These are phyloP conservation scores for Macroramphosus scolopax DNA, from an alignment of 2,797 vertebrate genomes.

Conservation along the genomic window DNA sequence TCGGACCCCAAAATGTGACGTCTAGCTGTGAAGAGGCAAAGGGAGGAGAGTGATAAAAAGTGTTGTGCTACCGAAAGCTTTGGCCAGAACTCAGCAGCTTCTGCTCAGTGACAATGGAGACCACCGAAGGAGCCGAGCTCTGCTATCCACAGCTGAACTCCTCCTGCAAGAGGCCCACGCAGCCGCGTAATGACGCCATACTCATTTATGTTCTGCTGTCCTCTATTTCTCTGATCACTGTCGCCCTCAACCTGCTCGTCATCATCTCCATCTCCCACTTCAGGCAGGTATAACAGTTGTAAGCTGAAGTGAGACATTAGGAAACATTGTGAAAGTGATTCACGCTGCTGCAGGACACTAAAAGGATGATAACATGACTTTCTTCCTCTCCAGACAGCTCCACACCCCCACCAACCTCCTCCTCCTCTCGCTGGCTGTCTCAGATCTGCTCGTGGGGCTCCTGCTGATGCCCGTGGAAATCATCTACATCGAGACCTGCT, in stretches of 20 bases:
- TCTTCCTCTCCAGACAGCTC: conserved; percentile 31
- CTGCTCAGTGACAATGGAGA: conserved; percentile 4
- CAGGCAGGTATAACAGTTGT: conserved; percentile 34
- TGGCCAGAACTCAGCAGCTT: not conserved
- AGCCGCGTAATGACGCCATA: not conserved
- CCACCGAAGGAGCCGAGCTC: conserved; percentile 1
- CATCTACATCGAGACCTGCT: not conserved
- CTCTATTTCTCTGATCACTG: conserved; percentile 42
- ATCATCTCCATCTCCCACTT: conserved; percentile 75
- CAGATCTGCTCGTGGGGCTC: conserved; percentile 36
- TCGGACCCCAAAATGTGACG: too few relatives aligned
- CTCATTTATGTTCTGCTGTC: conserved; percentile 4
- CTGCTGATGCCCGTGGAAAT: conserved; percentile 6
- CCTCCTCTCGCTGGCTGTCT: conserved; percentile 46
- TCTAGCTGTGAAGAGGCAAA: not conserved
- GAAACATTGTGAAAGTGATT: not conserved
- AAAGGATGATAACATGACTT: too few relatives aligned
- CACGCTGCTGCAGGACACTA: too few relatives aligned
- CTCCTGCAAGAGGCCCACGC: conserved; percentile 19
- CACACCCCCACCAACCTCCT: conserved; percentile 38
- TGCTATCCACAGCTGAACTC: conserved; percentile 38
- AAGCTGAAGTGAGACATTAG: too few relatives aligned
- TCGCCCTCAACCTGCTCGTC: conserved; percentile 71
- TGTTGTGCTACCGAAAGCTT: too few relatives aligned
- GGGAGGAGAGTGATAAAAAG: conserved; percentile 6